Evolutionary conservation across 2,797 vertebrate genomes (phyloP).

Genomic region (Labroides dimidiatus): DNA sequence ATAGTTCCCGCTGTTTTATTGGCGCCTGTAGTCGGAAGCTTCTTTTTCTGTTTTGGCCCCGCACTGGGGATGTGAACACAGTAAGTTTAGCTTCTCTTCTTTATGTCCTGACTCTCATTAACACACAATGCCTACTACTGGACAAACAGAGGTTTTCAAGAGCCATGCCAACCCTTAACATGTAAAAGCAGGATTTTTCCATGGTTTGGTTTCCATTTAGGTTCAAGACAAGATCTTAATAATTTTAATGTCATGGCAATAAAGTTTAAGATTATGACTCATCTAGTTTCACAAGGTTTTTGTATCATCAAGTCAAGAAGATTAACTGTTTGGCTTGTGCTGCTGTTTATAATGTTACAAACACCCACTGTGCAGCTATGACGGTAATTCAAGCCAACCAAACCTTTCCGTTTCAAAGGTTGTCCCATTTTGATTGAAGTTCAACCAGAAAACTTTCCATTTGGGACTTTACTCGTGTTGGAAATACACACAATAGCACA

Average conservation of each 20-base stretch:
- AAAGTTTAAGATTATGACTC: constrained; percentile 5
- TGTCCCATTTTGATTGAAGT: constrained; percentile 5
- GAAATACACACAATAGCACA: background rate
- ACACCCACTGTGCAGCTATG: background rate
- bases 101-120: background rate
- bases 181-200: background rate
- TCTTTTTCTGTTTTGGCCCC: constrained; percentile 20
- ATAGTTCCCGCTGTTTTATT: constrained; percentile 51
- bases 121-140: background rate
- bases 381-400: constrained; percentile 11
- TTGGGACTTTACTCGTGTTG: background rate
- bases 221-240: background rate
- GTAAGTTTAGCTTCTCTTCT: constrained; percentile 3
- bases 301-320: background rate
- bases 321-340: constrained; percentile 1
- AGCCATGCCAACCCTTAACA: background rate
- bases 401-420: constrained; percentile 16
- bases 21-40: constrained; percentile 30
- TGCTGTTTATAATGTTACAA: constrained; percentile 6
- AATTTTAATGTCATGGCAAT: constrained; percentile 8
- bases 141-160: background rate
- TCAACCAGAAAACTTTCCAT: background rate
- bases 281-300: constrained; percentile 1
- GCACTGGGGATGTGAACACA: constrained; percentile 16
- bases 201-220: background rate